These are phyloP conservation scores for Episyrphus balteatus DNA, from an alignment of 1,140 invertebrate genomes.

Conservation along the genomic window DNA sequence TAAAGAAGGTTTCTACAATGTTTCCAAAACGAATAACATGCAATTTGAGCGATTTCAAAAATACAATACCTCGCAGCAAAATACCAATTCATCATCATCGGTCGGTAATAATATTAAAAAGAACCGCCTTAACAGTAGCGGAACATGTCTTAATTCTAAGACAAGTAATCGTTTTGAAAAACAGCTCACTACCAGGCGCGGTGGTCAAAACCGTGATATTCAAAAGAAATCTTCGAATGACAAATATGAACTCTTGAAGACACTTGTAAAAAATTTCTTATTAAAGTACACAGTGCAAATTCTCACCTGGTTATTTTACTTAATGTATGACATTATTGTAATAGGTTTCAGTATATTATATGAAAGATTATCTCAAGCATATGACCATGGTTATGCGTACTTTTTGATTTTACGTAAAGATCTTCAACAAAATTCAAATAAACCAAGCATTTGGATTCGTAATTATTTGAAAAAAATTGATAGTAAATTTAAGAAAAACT, in stretches of 20 bases:
- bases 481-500: conserved; percentile 28
- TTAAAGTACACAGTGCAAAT: conserved; percentile 54
- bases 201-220: neutral
- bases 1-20: too few species aligned
- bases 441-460: conserved; percentile 30
- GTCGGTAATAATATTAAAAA: too few species aligned
- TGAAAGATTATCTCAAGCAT: conserved; percentile 38
- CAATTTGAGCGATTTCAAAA: too few species aligned
- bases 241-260: conserved; percentile 34
- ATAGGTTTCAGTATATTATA: conserved; percentile 63
- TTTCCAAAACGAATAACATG: too few species aligned
- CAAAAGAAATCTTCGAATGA: conserved; percentile 19
- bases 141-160: too few species aligned
- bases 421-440: conserved; percentile 31
- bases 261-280: too few species aligned
- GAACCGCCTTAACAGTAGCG: too few species aligned
- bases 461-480: conserved; percentile 30
- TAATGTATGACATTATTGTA: conserved; percentile 64
- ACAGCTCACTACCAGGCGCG: neutral
- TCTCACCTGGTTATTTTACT: conserved; percentile 61
- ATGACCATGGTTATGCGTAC: conserved; percentile 17
- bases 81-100: too few species aligned
- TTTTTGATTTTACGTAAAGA: conserved; percentile 26
- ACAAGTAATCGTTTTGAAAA: too few species aligned
- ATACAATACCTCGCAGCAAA: too few species aligned